Conservation (phyloP, 2,113 vertebrate species). For the Cynocephalus volans region DNA sequence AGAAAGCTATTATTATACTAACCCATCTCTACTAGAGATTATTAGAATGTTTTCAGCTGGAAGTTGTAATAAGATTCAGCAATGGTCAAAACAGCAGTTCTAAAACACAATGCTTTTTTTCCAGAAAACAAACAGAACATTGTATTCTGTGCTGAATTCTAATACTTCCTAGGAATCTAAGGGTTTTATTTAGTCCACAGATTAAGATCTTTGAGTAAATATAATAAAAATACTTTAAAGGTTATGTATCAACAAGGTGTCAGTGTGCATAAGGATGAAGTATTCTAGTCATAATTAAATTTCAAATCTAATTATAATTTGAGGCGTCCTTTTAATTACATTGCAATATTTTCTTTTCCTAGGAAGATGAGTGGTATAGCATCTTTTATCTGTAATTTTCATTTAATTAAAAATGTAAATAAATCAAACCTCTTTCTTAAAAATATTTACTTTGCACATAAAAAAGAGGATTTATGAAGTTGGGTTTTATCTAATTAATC, state of each 20-base stretch:
- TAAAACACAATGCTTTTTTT: not conserved
- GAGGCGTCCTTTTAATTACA: conserved; percentile 91
- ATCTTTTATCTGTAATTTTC: conserved; percentile 91
- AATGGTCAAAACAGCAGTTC: conserved; percentile 48
- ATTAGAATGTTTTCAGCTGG: not conserved
- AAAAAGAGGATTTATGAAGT: conserved; percentile 85
- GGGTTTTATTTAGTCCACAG: conserved; percentile 86
- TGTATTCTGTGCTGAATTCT: conserved; percentile 71
- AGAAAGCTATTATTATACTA: not conserved
- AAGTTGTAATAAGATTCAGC: conserved; percentile 29
- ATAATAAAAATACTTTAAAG: conserved; percentile 89
- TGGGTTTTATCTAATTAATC: conserved; percentile 81
- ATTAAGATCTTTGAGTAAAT: conserved; percentile 88
- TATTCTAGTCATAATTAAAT: conserved; percentile 91
- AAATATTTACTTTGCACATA: conserved; percentile 86
- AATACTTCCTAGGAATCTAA: conserved; percentile 84
- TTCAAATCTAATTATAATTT: conserved; percentile 91
- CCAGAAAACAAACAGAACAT: conserved; percentile 60
- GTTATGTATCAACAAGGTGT: conserved; percentile 89
- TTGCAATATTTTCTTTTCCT: conserved; percentile 89
- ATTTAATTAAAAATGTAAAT: conserved; percentile 93
- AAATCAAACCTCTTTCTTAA: conserved; percentile 89
- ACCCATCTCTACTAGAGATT: not conserved
- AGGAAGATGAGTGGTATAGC: conserved; percentile 88
- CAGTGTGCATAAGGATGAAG: conserved; percentile 87